Conservation (phyloP, 2,113 vertebrate species). For the Microtus montanus region DNA sequence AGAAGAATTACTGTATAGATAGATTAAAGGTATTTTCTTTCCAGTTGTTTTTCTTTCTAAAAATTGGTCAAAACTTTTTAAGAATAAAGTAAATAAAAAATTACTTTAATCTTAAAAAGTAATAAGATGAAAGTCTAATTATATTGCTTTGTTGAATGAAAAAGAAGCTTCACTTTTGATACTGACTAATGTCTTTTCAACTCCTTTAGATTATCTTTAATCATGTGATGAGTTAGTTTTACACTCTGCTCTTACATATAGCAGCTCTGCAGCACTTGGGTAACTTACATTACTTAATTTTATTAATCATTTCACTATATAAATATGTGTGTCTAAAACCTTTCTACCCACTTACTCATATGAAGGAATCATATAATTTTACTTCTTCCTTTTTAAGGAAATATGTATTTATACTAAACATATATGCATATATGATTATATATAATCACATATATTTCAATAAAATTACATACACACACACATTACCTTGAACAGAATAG, state of each 20-base stretch:
- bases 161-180: constrained; percentile 9
- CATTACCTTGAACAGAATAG: neutral
- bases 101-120: neutral
- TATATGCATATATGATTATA: neutral
- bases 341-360: neutral
- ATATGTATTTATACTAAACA: neutral
- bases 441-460: neutral
- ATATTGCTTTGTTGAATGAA: constrained; percentile 37
- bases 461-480: neutral
- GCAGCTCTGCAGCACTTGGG: neutral
- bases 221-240: neutral
- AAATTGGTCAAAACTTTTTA: neutral
- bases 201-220: constrained; percentile 7
- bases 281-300: neutral
- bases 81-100: no score
- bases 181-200: neutral
- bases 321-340: neutral
- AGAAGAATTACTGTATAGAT: neutral
- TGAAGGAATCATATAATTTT: neutral
- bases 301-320: neutral
- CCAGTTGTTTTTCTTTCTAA: neutral
- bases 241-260: neutral
- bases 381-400: neutral
- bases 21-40: constrained; percentile 11
- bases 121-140: constrained; percentile 31